Percentiles rank a stretch among this genome's conserved stretches.
Conservation (phyloP, 2,113 vertebrate species). For the Glareola pratincola region DNA sequence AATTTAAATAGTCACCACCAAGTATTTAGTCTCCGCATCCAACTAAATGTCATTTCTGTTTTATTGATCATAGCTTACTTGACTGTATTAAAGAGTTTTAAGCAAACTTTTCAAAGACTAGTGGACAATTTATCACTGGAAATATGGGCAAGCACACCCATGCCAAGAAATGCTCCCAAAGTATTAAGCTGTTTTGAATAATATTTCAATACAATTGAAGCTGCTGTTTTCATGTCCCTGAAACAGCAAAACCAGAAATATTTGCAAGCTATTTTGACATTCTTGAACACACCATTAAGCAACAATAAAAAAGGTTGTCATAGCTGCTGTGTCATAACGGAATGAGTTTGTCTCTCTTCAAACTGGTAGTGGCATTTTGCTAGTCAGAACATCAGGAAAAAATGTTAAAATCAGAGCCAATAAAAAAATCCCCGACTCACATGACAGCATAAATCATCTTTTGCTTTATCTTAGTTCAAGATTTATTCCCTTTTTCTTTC, state of each 20-base stretch:
- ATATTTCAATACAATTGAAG: conserved; percentile 35
- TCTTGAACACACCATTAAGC: conserved; percentile 47
- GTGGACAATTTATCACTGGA: neutral
- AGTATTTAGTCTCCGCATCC: neutral
- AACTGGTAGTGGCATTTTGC: conserved; percentile 23
- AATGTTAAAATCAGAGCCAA: conserved; percentile 4
- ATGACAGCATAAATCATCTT: neutral
- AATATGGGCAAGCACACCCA: neutral
- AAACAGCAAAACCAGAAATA: conserved; percentile 56
- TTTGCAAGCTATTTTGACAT: conserved; percentile 54
- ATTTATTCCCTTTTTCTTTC: neutral
- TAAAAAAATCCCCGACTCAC: neutral
- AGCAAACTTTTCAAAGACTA: neutral
- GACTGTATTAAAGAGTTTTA: neutral
- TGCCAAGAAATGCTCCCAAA: conserved; percentile 27
- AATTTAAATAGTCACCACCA: neutral
- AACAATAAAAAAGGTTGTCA: conserved; percentile 62
- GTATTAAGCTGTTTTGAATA: conserved; percentile 22
- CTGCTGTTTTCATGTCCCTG: conserved; percentile 33
- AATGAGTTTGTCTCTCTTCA: conserved; percentile 31
- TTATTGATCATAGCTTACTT: neutral
- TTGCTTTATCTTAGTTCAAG: conserved; percentile 6
- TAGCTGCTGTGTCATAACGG: conserved; percentile 40
- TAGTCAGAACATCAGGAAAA: conserved; percentile 39
- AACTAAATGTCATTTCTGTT: neutral